These are phyloP conservation scores for Amniataba percoides DNA, from an alignment of 2,797 vertebrate genomes.

Conservation along the genomic window DNA sequence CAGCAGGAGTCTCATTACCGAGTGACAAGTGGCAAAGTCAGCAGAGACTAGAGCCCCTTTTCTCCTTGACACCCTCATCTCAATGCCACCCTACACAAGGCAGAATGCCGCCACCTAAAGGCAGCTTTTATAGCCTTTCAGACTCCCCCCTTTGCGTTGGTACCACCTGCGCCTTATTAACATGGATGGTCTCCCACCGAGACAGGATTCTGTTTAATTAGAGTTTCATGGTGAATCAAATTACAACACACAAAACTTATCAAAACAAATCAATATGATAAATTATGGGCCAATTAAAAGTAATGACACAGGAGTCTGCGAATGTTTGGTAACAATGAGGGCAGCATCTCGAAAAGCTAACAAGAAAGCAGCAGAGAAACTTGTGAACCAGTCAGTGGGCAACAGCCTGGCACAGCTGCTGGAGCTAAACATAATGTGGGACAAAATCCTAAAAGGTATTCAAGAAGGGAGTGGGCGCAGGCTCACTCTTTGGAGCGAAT, in stretches of 20 bases:
- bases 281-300: slow-evolving; percentile 48
- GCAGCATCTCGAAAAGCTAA: slow-evolving; percentile 9
- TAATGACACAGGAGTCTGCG: slow-evolving; percentile 39
- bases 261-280: slow-evolving; percentile 63
- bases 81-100: slow-evolving; percentile 60
- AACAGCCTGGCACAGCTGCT: slow-evolving; percentile 47
- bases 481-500: slow-evolving; percentile 64
- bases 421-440: slow-evolving; percentile 54
- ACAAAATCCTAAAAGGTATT: slow-evolving; percentile 68
- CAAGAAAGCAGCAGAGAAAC: slow-evolving; percentile 24
- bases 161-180: slow-evolving; percentile 60
- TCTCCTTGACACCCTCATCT: slow-evolving; percentile 54
- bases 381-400: slow-evolving; percentile 40
- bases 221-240: slow-evolving; percentile 54
- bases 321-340: slow-evolving; percentile 43
- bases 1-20: slow-evolving; percentile 13
- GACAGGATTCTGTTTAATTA: slow-evolving; percentile 54
- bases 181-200: slow-evolving; percentile 39
- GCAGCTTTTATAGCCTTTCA: slow-evolving; percentile 67
- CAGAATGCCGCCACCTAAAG: slow-evolving; percentile 87
- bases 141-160: slow-evolving; percentile 31
- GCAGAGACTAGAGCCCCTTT: slow-evolving; percentile 55
- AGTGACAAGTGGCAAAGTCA: slow-evolving; percentile 52
- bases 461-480: slow-evolving; percentile 48
- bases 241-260: slow-evolving; percentile 53